phyloP scores from a whole-genome alignment of 1,140 invertebrate genomes.

The Calycopis cecrops region DNA sequence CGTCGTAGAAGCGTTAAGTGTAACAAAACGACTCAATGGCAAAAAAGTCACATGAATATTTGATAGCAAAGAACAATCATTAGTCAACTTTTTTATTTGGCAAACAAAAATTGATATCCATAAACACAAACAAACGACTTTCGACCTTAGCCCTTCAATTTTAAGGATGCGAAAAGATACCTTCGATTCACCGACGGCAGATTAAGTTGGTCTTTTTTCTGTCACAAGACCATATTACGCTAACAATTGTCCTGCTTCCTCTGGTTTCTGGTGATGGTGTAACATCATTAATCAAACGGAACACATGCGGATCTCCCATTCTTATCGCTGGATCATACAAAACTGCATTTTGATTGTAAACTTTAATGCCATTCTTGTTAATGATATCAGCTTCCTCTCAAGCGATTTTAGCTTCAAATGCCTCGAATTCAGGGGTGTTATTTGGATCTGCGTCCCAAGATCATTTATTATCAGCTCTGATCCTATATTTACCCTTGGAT shows the following conservation, averaged over 20 bases:
- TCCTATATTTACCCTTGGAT: slow-evolving; percentile 67
- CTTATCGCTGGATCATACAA: slow-evolving; percentile 53
- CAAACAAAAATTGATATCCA: neutral
- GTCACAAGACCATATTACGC: slow-evolving; percentile 42
- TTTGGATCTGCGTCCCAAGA: slow-evolving; percentile 26
- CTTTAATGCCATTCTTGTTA: slow-evolving; percentile 47
- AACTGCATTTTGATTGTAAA: slow-evolving; percentile 60
- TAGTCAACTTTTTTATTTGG: slow-evolving; percentile 67
- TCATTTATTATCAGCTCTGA: slow-evolving; percentile 57
- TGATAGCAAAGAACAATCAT: slow-evolving; percentile 70
- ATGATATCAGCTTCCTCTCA: slow-evolving; percentile 31
- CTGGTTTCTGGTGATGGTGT: slow-evolving; percentile 52
- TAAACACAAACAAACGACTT: slow-evolving; percentile 5
- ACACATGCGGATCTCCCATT: slow-evolving; percentile 55
- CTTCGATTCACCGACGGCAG: slow-evolving; percentile 6
- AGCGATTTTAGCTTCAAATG: slow-evolving; percentile 27
- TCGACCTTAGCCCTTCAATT: slow-evolving; percentile 23
- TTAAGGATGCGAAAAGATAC: slow-evolving; percentile 17
- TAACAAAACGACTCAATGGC: slow-evolving; percentile 60
- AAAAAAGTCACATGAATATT: slow-evolving; percentile 68
- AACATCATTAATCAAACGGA: slow-evolving; percentile 64
- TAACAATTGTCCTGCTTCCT: slow-evolving; percentile 55
- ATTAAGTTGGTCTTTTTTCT: slow-evolving; percentile 30
- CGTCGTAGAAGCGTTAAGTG: slow-evolving; percentile 67
- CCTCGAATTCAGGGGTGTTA: slow-evolving; percentile 22